These are phyloP conservation scores for Equus quagga DNA, from an alignment of 2,113 vertebrate species.

Conservation along the genomic window DNA sequence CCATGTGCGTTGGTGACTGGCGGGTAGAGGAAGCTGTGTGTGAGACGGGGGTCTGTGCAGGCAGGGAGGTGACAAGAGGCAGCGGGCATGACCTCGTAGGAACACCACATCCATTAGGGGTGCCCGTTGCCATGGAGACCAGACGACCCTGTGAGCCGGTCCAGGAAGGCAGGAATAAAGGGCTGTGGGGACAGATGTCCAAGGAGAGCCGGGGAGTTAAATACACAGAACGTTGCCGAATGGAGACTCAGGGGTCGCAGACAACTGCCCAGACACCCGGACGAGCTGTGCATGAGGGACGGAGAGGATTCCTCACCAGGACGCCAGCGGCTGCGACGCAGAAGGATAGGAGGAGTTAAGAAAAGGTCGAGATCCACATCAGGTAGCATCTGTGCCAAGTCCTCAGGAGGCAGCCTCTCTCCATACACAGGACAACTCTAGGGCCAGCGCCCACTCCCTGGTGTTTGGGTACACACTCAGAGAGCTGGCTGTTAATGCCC, in stretches of 20 bases:
- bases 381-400: background rate
- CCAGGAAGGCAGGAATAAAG: background rate
- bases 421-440: accelerated
- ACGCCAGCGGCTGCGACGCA: no score
- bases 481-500: background rate
- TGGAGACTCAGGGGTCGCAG: background rate
- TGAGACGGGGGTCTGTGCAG: no score
- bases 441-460: background rate
- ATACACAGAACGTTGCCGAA: accelerated
- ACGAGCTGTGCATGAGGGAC: accelerated
- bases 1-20: accelerated
- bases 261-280: accelerated
- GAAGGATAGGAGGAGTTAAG: background rate
- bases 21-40: background rate
- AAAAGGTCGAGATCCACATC: background rate
- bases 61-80: background rate
- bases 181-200: background rate
- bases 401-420: background rate
- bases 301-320: background rate
- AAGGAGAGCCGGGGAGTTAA: background rate
- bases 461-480: background rate
- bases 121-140: conserved; percentile 14
- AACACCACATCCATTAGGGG: background rate
- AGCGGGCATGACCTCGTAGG: background rate
- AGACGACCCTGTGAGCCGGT: background rate